These are phyloP conservation scores for Leptopilina drosophilae DNA, from an alignment of 2,888 invertebrate species.

Conservation along the genomic window DNA sequence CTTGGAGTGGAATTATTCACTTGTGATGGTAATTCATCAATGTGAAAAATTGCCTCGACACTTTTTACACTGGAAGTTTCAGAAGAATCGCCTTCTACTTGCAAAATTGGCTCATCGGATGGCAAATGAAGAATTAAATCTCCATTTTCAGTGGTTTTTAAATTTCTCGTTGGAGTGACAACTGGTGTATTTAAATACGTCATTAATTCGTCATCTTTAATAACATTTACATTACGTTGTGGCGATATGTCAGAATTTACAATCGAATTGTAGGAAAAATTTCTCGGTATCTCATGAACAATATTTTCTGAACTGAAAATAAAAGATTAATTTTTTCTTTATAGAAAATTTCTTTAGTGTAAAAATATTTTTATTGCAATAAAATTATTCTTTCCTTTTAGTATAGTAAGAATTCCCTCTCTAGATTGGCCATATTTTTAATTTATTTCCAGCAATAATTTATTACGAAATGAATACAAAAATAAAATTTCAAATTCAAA, in stretches of 20 bases:
- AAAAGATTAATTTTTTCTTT: too few relatives aligned
- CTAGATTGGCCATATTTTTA: too few relatives aligned
- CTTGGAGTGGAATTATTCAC: background rate
- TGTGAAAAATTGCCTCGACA: constrained; percentile 4
- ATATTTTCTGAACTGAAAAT: constrained; percentile 8
- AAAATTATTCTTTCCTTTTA: too few relatives aligned
- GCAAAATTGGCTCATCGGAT: constrained; percentile 14
- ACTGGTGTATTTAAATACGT: constrained; percentile 63
- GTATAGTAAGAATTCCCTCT: too few relatives aligned
- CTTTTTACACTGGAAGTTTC: constrained; percentile 21
- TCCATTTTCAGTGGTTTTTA: constrained; percentile 46
- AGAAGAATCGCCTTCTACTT: constrained; percentile 16
- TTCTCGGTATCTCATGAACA: background rate
- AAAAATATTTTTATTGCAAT: too few relatives aligned
- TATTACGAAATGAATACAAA: too few relatives aligned
- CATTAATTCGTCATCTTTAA: constrained; percentile 64
- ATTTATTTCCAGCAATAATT: too few relatives aligned
- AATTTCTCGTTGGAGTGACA: constrained; percentile 57
- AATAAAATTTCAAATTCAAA: background rate
- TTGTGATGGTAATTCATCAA: constrained; percentile 4
- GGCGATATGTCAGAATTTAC: background rate
- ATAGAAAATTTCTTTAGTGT: too few relatives aligned
- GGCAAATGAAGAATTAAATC: constrained; percentile 33
- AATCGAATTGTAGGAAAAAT: background rate
- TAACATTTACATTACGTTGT: background rate